These are phyloP conservation scores for Trichoplusia ni DNA, from an alignment of 1,140 invertebrate species.

Conservation along the genomic window DNA sequence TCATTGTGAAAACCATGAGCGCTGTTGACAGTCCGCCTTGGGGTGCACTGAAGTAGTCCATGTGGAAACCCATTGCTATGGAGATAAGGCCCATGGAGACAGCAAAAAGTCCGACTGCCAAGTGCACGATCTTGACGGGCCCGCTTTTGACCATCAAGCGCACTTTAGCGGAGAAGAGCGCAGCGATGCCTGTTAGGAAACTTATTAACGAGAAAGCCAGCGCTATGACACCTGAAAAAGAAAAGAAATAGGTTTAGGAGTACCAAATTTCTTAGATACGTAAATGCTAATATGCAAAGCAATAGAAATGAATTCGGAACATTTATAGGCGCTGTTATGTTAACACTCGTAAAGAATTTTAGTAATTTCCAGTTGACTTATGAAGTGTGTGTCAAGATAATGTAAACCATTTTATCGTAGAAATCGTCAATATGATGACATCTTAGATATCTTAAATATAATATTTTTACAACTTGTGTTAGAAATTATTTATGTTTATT, in stretches of 20 bases:
- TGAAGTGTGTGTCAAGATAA: too few species aligned
- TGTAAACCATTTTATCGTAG: too few species aligned
- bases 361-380: too few species aligned
- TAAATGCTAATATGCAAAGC: neutral
- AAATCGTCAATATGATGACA: too few species aligned
- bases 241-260: neutral
- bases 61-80: slow-evolving; percentile 68
- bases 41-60: slow-evolving; percentile 54
- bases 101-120: slow-evolving; percentile 65
- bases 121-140: slow-evolving; percentile 68
- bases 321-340: too few species aligned
- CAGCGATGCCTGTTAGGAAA: slow-evolving; percentile 65
- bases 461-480: too few species aligned
- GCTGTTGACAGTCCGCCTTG: slow-evolving; percentile 57
- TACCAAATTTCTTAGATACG: neutral
- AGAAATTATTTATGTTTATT: too few species aligned
- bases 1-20: slow-evolving; percentile 59
- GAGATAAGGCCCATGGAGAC: slow-evolving; percentile 69
- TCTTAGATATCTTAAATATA: too few species aligned
- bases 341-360: too few species aligned
- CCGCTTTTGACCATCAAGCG: slow-evolving; percentile 63
- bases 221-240: slow-evolving; percentile 72
- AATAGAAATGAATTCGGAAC: neutral
- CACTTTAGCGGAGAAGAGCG: slow-evolving; percentile 74
- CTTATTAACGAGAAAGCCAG: slow-evolving; percentile 67